Conservation (phyloP, 2,113 vertebrate genomes). For the Apus apus region DNA sequence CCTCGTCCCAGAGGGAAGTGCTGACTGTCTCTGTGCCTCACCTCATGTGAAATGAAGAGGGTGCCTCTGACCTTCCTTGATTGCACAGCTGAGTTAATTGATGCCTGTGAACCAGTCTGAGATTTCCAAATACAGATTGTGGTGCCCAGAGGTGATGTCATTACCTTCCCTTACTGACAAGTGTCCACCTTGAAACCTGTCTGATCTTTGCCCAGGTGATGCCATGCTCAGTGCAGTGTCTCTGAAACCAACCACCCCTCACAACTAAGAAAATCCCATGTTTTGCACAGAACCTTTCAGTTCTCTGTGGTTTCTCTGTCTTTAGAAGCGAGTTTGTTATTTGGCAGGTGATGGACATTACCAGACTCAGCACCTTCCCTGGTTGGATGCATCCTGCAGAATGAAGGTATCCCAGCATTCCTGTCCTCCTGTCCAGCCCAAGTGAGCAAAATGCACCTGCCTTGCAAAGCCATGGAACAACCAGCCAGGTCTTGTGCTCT, state of each 20-base stretch:
- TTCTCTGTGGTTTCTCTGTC: neutral
- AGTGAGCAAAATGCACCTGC: neutral
- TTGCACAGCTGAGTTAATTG: neutral
- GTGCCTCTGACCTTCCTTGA: neutral
- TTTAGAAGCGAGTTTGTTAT: neutral
- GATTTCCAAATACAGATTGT: neutral
- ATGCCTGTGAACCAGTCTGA: neutral
- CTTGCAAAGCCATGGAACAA: neutral
- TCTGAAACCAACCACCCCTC: neutral
- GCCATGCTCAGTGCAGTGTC: accelerated
- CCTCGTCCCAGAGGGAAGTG: neutral
- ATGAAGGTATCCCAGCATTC: neutral
- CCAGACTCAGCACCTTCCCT: neutral
- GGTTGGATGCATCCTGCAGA: neutral
- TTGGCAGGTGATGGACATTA: neutral
- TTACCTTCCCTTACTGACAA: neutral
- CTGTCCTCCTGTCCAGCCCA: neutral
- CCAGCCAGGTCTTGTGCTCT: neutral
- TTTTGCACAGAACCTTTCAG: neutral
- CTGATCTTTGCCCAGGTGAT: neutral
- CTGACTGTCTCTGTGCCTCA: neutral
- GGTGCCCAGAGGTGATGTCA: neutral
- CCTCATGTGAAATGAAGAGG: neutral
- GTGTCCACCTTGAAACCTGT: neutral
- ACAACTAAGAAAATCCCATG: neutral